phyloP scores from a whole-genome alignment of 2,113 vertebrate species.

The Solenodon paradoxus region DNA sequence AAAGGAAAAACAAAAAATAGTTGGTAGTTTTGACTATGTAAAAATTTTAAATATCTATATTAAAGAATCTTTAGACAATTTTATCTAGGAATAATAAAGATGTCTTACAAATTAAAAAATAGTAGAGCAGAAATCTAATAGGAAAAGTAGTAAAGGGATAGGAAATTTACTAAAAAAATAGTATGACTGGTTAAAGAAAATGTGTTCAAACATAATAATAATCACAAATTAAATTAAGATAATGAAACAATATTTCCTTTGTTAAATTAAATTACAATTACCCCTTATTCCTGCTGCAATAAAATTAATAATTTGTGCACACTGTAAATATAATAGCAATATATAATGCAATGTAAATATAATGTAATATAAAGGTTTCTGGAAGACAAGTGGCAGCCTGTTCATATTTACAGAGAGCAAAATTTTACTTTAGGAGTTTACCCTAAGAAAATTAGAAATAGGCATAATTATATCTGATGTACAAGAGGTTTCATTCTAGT shows the following conservation, averaged over 20 bases:
- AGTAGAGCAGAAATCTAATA: background rate
- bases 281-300: background rate
- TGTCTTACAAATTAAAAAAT: background rate
- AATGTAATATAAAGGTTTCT: background rate
- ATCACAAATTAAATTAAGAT: background rate
- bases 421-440: background rate
- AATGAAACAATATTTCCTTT: background rate
- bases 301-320: background rate
- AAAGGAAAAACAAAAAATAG: background rate
- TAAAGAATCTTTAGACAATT: background rate
- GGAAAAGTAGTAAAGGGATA: background rate
- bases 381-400: background rate
- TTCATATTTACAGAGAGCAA: background rate
- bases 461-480: background rate
- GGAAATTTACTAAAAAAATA: background rate
- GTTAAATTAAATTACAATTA: background rate
- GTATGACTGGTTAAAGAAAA: background rate
- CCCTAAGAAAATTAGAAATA: background rate
- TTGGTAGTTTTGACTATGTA: background rate
- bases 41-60: background rate
- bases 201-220: background rate
- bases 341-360: no score
- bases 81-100: background rate
- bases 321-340: no score
- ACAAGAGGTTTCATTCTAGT: background rate